These are phyloP conservation scores for Dryocosmus kuriphilus DNA, from an alignment of 2,888 invertebrate species.

Conservation along the genomic window DNA sequence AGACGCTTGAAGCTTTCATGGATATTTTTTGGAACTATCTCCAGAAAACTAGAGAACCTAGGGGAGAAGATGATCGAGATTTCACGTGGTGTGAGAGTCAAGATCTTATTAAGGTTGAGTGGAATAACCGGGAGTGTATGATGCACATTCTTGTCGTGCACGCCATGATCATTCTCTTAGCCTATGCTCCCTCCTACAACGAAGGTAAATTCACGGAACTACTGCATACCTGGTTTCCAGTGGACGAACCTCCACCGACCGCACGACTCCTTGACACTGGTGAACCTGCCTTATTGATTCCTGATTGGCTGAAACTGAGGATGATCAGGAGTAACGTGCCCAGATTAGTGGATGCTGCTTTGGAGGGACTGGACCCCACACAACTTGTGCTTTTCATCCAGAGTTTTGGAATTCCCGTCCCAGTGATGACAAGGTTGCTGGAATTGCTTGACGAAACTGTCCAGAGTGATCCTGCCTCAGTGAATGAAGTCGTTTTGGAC, in stretches of 20 bases:
- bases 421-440: constrained; percentile 90
- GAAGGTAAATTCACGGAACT: constrained; percentile 79
- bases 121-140: constrained; percentile 87
- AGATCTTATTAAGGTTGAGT: constrained; percentile 88
- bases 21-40: constrained; percentile 88
- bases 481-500: constrained; percentile 91
- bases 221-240: constrained; percentile 93
- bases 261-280: constrained; percentile 89
- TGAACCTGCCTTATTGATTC: constrained; percentile 90
- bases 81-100: constrained; percentile 84
- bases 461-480: constrained; percentile 84
- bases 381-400: constrained; percentile 96
- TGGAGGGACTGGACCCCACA: constrained; percentile 90
- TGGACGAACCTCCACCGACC: constrained; percentile 85
- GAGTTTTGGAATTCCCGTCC: constrained; percentile 96
- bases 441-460: constrained; percentile 90
- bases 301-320: constrained; percentile 94
- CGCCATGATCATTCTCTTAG: constrained; percentile 89
- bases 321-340: constrained; percentile 91
- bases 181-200: constrained; percentile 82
- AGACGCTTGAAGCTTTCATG: constrained; percentile 85
- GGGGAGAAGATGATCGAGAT: constrained; percentile 78
- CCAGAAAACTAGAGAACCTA: constrained; percentile 83
- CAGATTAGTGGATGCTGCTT: constrained; percentile 90
- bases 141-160: constrained; percentile 90